Evolutionary conservation across 1,140 invertebrate species (phyloP), one percentile per base, ranked within the genome.

Genomic region (Leptonema lineaticorne): DNA sequence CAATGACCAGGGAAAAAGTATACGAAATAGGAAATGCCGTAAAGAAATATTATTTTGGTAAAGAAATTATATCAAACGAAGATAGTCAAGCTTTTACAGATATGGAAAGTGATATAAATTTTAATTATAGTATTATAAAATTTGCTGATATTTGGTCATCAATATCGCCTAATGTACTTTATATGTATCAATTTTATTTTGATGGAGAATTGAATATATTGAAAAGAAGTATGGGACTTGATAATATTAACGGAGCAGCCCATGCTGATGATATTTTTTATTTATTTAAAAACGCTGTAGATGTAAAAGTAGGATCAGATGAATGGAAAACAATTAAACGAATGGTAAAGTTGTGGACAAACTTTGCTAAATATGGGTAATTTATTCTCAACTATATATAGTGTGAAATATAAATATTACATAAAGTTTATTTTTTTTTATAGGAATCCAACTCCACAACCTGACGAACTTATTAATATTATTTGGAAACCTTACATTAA

Each of bases 331-430:
- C 74, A 64, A 37, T 76, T 5, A 74, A 70, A 69, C 72, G 71
- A 18, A 74, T 91, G 70, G 87, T 88, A 0, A 82, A 77, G 14
- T 67, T 89, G 24, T 92, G 89, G 89, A 81, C 83, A 0, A 88
- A 90, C 77, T 92, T 92, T 74, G 89, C 89, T 0, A 84, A 81
- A 75, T 83, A 79, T 33, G 85, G 88, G 89, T 90, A 78, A 82
- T 80, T 68, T 33, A 33, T 33, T 6, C 30, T 5, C 11, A 33
- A 6, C 5, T 50, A 9, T 50, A 20, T 50, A 50, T 3, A 22
- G 46, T 50, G 5, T 20, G 5, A 50, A 16, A 50, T 50, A 24
- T 37, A 18, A 11, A 11, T 20, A 14, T 62, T 62, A 29, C n/a
- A 22, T 4, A 41, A 41, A 22, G 1, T 33, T 45, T 24, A 62